These are phyloP conservation scores for Clarias platycephalus DNA, from an alignment of 2,797 vertebrate species.

Conservation along the genomic window DNA sequence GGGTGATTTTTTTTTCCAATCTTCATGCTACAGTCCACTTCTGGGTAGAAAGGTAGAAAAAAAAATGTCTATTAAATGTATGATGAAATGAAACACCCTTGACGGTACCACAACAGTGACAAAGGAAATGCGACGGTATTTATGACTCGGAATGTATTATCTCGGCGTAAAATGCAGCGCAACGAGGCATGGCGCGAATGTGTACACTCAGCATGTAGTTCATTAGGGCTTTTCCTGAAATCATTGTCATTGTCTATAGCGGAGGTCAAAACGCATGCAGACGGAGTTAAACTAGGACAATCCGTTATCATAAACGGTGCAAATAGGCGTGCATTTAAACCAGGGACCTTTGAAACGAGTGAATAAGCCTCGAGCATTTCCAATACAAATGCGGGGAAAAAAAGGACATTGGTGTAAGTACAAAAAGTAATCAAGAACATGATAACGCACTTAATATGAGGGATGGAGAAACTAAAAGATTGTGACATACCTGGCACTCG, in stretches of 20 bases:
- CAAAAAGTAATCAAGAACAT: background rate
- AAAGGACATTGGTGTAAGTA: background rate
- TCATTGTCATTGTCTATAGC: background rate
- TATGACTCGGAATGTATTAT: background rate
- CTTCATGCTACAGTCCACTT: background rate
- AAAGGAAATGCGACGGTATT: background rate
- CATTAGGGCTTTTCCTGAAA: background rate
- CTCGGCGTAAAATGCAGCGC: background rate
- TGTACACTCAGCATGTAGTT: constrained; percentile 13
- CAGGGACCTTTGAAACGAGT: background rate
- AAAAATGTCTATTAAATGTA: background rate
- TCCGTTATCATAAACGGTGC: background rate
- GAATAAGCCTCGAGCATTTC: background rate
- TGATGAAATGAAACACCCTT: background rate
- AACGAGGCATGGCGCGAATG: background rate
- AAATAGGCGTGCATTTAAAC: background rate
- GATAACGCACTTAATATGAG: background rate
- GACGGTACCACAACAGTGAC: too few relatives aligned
- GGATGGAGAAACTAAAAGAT: background rate
- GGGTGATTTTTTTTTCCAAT: background rate
- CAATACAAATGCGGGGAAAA: background rate
- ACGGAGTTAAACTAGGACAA: background rate
- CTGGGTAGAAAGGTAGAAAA: background rate
- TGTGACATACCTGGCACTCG: background rate
- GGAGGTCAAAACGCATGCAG: background rate